Evolutionary conservation across 2,888 invertebrate genomes (phyloP).

Genomic region (Eucera pruinosa): DNA sequence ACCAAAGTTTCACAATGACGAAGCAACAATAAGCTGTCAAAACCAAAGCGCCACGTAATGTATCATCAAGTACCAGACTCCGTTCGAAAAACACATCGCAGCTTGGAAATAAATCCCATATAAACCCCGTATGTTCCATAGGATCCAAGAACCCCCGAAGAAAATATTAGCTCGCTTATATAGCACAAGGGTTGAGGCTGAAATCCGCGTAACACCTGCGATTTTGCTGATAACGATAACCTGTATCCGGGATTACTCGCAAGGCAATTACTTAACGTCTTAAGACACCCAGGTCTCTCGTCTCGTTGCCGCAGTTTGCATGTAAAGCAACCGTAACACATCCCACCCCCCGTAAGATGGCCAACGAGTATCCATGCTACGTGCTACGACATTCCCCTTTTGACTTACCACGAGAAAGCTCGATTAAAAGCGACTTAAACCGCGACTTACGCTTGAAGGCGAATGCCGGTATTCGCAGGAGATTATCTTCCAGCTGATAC

Average conservation of each 20-base stretch:
- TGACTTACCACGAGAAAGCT: conserved; percentile 56
- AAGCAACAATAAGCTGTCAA: neutral
- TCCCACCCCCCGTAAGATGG: conserved; percentile 22
- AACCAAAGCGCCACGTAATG: neutral
- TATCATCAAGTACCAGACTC: neutral
- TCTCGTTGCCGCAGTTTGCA: conserved; percentile 73
- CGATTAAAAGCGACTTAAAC: conserved; percentile 66
- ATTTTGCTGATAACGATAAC: conserved; percentile 72
- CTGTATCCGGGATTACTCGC: conserved; percentile 77
- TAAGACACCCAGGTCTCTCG: conserved; percentile 61
- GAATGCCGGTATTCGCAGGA: neutral
- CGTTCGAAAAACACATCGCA: neutral
- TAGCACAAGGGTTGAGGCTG: conserved; percentile 26
- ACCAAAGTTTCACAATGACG: neutral
- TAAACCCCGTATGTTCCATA: neutral
- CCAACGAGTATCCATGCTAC: conserved; percentile 47
- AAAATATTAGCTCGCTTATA: conserved; percentile 26
- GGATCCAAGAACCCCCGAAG: neutral
- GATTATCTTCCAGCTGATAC: conserved; percentile 57
- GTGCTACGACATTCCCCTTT: conserved; percentile 58
- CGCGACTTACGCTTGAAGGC: conserved; percentile 31
- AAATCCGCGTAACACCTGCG: conserved; percentile 37
- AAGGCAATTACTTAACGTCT: conserved; percentile 79
- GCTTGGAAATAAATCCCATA: neutral
- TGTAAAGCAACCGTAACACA: conserved; percentile 71